Percentiles rank a stretch among this genome's conserved stretches.
These are phyloP conservation scores for Philaenus spumarius DNA, from an alignment of 1,140 invertebrate species.

Conservation along the genomic window DNA sequence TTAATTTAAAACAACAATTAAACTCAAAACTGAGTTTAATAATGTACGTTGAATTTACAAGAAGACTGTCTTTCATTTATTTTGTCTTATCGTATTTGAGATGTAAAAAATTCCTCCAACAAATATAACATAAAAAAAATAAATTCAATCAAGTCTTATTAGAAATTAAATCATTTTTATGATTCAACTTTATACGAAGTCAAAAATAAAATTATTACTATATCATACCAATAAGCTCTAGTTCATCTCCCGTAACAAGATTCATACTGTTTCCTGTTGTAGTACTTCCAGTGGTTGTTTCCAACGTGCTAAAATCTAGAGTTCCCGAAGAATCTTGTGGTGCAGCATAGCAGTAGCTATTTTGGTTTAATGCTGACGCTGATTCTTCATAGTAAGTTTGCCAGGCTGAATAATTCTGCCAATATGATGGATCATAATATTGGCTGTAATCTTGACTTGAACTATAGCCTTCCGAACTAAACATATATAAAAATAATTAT, in stretches of 20 bases:
- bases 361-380: slow-evolving; percentile 21
- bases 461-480: slow-evolving; percentile 25
- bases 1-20: too few relatives aligned
- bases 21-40: too few relatives aligned
- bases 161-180: too few relatives aligned
- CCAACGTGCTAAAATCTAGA: not conserved
- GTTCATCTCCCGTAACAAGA: slow-evolving; percentile 45
- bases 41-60: too few relatives aligned
- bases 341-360: slow-evolving; percentile 17
- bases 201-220: too few relatives aligned
- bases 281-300: not conserved
- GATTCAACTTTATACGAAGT: too few relatives aligned
- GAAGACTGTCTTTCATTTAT: too few relatives aligned
- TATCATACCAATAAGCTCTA: slow-evolving; percentile 57
- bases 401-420: slow-evolving; percentile 61
- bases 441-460: slow-evolving; percentile 47
- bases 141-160: too few relatives aligned
- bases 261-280: not conserved
- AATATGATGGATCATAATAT: slow-evolving; percentile 61
- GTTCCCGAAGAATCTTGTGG: not conserved
- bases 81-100: too few relatives aligned
- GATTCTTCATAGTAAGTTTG: slow-evolving; percentile 39
- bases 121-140: too few relatives aligned
- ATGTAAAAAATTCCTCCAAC: too few relatives aligned
- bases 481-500: too few relatives aligned